Evolutionary conservation across 2,113 vertebrate species (phyloP).

Genomic region (Calypte anna): DNA sequence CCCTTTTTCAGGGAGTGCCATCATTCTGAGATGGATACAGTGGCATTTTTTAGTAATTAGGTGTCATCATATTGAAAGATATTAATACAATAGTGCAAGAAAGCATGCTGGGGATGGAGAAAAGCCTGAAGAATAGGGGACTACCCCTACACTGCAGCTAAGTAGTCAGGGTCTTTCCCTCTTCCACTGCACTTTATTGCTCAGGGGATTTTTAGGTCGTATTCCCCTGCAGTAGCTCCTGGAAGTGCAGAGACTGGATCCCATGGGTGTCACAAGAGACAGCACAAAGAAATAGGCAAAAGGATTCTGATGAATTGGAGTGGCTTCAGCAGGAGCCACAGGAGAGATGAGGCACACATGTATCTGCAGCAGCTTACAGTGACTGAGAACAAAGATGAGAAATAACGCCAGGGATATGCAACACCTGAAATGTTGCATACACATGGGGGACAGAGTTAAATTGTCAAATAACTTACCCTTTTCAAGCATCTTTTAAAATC

Average conservation of each 20-base stretch:
- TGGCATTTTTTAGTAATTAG: not conserved
- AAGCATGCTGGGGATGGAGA: not conserved
- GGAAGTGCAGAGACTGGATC: not conserved
- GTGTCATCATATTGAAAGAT: not conserved
- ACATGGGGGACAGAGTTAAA: not conserved
- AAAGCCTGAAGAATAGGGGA: not conserved
- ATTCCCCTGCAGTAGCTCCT: not conserved
- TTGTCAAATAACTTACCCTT: not conserved
- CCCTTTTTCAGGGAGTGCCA: not conserved
- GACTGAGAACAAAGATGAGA: not conserved
- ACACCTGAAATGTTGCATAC: not conserved
- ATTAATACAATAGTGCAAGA: not conserved
- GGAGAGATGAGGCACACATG: accelerated
- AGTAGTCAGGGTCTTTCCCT: not conserved
- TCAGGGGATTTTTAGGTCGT: not conserved
- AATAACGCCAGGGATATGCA: not conserved
- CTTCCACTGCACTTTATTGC: not conserved
- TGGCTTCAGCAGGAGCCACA: not conserved
- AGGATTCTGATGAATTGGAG: not conserved
- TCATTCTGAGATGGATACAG: not conserved
- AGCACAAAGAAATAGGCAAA: not conserved
- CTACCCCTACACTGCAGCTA: not conserved
- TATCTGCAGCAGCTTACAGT: not conserved
- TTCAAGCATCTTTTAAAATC: not conserved
- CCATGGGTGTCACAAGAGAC: no score